Conservation (phyloP, 2,797 vertebrate species). For the Caiman crocodilus region DNA sequence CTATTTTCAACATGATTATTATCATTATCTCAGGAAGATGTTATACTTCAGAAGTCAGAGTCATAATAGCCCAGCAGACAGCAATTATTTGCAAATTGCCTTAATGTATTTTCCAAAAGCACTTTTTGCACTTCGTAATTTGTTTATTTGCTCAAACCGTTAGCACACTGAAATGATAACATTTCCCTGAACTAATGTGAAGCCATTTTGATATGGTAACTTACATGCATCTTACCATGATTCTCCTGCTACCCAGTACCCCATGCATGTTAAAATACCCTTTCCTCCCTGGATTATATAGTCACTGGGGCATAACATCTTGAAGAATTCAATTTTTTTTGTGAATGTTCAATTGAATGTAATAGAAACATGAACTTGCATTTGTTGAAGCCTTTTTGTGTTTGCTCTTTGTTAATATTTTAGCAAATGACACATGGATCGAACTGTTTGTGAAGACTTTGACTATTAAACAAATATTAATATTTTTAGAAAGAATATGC, state of each 20-base stretch:
- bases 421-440: background rate
- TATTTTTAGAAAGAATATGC: rapidly evolving
- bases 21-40: constrained; percentile 70
- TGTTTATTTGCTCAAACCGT: constrained; percentile 68
- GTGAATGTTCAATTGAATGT: background rate
- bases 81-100: constrained; percentile 76
- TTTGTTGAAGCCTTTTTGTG: background rate
- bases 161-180: constrained; percentile 26
- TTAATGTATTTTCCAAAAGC: constrained; percentile 70
- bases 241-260: background rate
- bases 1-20: constrained; percentile 73
- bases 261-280: background rate
- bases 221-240: background rate
- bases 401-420: background rate
- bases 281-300: background rate
- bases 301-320: background rate
- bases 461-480: background rate
- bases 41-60: constrained; percentile 74
- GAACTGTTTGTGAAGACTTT: background rate
- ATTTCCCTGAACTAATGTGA: background rate
- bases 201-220: background rate
- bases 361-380: background rate
- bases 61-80: constrained; percentile 54
- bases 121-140: constrained; percentile 63
- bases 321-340: background rate